phyloP scores from a whole-genome alignment of 2,888 invertebrate genomes.

The Diadegma fenestrale region DNA sequence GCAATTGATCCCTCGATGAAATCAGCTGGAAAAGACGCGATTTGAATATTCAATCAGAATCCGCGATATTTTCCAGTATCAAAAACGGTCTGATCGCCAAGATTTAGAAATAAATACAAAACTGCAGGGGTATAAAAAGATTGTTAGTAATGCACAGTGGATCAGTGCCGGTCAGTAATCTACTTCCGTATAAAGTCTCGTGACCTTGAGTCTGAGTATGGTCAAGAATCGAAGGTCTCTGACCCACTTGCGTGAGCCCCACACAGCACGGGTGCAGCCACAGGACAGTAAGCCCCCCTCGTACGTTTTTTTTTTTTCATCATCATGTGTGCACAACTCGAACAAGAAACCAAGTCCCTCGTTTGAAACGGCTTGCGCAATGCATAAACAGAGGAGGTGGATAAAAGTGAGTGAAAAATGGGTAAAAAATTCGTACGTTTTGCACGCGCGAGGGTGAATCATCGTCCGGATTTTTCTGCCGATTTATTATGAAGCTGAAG shows the following conservation, averaged over 20 bases:
- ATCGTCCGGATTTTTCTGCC: neutral
- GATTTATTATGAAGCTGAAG: too few relatives aligned
- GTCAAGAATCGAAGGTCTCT: constrained; percentile 78
- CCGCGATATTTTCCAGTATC: neutral
- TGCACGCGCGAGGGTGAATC: constrained; percentile 4
- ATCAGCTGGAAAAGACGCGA: neutral
- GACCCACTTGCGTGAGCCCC: constrained; percentile 74
- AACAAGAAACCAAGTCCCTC: constrained; percentile 49
- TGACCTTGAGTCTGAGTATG: constrained; percentile 77
- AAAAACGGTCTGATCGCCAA: neutral
- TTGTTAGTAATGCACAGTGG: constrained; percentile 43
- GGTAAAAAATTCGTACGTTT: neutral
- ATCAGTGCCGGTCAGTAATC: constrained; percentile 70
- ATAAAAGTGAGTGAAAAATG: neutral
- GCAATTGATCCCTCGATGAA: neutral
- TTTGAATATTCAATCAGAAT: constrained; percentile 15
- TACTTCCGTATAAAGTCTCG: constrained; percentile 77
- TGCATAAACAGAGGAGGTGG: neutral
- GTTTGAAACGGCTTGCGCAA: constrained; percentile 43
- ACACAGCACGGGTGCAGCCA: constrained; percentile 51
- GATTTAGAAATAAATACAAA: constrained; percentile 13
- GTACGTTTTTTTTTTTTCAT: constrained; percentile 1
- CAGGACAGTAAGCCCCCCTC: constrained; percentile 26
- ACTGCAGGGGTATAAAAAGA: constrained; percentile 12
- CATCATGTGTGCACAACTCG: constrained; percentile 6